These are phyloP conservation scores for Gallinago paraguaiae DNA, from an alignment of 2,113 vertebrate species.

Conservation along the genomic window DNA sequence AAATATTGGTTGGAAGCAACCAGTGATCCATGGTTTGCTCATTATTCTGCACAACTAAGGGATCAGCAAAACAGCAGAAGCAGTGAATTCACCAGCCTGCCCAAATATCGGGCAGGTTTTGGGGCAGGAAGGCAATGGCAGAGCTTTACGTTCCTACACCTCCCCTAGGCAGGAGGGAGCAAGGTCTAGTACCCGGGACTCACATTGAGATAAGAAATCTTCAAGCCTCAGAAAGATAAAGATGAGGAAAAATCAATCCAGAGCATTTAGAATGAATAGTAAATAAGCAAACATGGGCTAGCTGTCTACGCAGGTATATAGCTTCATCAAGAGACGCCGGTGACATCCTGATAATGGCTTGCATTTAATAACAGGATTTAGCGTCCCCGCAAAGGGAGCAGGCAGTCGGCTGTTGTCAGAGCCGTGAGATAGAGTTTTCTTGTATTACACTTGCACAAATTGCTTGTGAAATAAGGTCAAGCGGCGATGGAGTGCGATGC, in stretches of 20 bases:
- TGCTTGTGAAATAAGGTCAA: neutral
- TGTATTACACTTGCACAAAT: neutral
- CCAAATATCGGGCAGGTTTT: neutral
- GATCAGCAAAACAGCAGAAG: neutral
- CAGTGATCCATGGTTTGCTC: neutral
- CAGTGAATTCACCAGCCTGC: neutral
- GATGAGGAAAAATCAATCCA: neutral
- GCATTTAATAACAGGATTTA: slow-evolving; percentile 35
- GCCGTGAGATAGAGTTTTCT: neutral
- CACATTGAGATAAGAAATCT: neutral
- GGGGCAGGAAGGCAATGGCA: neutral
- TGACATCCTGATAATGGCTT: neutral
- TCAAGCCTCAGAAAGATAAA: neutral
- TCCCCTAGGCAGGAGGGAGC: neutral
- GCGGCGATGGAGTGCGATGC: fast-evolving
- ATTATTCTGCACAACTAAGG: neutral
- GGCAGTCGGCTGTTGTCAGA: neutral
- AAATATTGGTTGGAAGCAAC: neutral
- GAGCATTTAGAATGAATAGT: neutral
- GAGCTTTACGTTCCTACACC: neutral
- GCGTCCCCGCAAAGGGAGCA: neutral
- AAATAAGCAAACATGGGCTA: neutral
- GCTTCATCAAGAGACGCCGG: neutral
- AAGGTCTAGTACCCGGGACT: neutral
- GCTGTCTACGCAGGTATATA: neutral